Evolutionary conservation across 2,113 vertebrate species (phyloP).

Genomic region (Ochotona curzoniae): DNA sequence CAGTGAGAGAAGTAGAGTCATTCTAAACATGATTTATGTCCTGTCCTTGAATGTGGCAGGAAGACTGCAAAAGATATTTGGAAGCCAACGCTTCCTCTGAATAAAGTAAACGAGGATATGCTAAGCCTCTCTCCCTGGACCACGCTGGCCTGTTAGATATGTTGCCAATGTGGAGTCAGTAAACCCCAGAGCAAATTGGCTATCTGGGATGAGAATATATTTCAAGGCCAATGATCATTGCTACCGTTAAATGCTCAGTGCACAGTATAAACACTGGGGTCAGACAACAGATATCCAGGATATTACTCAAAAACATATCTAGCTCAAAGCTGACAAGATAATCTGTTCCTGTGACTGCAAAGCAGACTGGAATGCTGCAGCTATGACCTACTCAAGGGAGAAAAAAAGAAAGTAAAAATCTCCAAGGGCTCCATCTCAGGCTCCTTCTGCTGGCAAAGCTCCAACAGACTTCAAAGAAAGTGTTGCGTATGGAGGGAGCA

Average conservation of each 20-base stretch:
- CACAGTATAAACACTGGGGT: slow-evolving; percentile 40
- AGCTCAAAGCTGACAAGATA: slow-evolving; percentile 74
- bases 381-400: slow-evolving; percentile 58
- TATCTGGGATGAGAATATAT: slow-evolving; percentile 58
- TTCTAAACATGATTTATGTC: slow-evolving; percentile 72
- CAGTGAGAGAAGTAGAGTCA: slow-evolving; percentile 63
- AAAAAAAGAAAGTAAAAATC: slow-evolving; percentile 54
- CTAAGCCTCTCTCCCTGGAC: slow-evolving; percentile 65
- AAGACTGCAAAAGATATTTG: slow-evolving; percentile 79
- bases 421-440: slow-evolving; percentile 45
- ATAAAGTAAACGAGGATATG: slow-evolving; percentile 41
- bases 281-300: slow-evolving; percentile 70
- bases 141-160: slow-evolving; percentile 54
- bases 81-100: slow-evolving; percentile 76
- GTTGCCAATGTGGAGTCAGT: slow-evolving; percentile 38
- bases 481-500: neutral
- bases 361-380: slow-evolving; percentile 62
- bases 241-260: slow-evolving; percentile 35
- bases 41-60: slow-evolving; percentile 60
- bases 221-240: slow-evolving; percentile 44
- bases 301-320: slow-evolving; percentile 68
- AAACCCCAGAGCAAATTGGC: slow-evolving; percentile 52
- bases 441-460: slow-evolving; percentile 56
- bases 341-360: slow-evolving; percentile 69
- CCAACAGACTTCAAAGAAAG: slow-evolving; percentile 76